Percentiles rank a stretch among this genome's conserved stretches.
These are phyloP conservation scores for Eumeta japonica DNA, from an alignment of 1,140 invertebrate genomes.

Conservation along the genomic window DNA sequence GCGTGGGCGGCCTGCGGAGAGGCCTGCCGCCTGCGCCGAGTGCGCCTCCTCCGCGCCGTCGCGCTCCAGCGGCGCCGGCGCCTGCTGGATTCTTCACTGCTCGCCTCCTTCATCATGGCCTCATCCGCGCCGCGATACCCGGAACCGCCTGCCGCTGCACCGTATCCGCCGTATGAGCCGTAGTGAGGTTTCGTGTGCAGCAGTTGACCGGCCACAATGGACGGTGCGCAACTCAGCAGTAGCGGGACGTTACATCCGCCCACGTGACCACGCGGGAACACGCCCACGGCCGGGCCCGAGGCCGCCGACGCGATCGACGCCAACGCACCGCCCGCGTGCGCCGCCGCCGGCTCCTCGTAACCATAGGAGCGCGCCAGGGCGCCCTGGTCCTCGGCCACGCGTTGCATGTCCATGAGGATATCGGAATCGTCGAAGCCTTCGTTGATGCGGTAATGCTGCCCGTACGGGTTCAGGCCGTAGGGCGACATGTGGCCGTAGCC, in stretches of 20 bases:
- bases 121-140: conserved; percentile 21
- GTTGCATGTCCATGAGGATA: no score
- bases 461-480: no score
- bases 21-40: conserved; percentile 1
- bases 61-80: conserved; percentile 8
- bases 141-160: conserved; percentile 1
- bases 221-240: conserved; percentile 37
- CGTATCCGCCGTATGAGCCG: conserved; percentile 8
- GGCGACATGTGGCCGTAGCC: no score
- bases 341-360: conserved; percentile 8
- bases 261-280: conserved; percentile 31
- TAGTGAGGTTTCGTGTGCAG: conserved; percentile 15
- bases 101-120: conserved; percentile 8
- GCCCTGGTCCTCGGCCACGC: not conserved
- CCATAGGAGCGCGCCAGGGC: conserved; percentile 4
- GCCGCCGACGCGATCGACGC: not conserved
- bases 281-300: conserved; percentile 19
- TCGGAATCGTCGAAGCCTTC: no score
- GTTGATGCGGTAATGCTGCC: no score
- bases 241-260: conserved; percentile 32
- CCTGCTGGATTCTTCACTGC: conserved; percentile 13
- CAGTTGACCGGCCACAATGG: conserved; percentile 25
- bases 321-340: conserved; percentile 8
- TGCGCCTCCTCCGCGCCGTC: conserved; percentile 9
- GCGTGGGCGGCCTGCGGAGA: not conserved